These are phyloP conservation scores for Mustela lutreola DNA, from an alignment of 2,113 vertebrate genomes.

Conservation along the genomic window DNA sequence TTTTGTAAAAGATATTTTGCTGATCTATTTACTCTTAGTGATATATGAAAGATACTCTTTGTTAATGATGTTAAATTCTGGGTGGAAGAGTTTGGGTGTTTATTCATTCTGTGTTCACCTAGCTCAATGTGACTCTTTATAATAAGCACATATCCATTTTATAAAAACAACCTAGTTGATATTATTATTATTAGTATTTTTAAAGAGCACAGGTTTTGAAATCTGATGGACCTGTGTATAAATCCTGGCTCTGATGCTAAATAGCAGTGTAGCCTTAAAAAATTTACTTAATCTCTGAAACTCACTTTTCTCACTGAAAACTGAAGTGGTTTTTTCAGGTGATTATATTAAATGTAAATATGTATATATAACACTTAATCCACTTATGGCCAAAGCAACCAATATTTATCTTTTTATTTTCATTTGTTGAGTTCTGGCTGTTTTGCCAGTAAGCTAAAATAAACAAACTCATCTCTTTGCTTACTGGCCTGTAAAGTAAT, in stretches of 20 bases:
- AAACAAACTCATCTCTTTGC: background rate
- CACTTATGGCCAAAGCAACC: background rate
- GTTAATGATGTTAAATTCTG: constrained; percentile 34
- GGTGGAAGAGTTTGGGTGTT: background rate
- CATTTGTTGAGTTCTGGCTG: background rate
- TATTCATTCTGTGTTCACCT: constrained; percentile 6
- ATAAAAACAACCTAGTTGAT: background rate
- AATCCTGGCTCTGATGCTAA: background rate
- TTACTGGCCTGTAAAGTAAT: background rate
- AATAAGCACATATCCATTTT: background rate
- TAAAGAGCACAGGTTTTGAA: background rate
- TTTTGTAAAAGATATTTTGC: background rate
- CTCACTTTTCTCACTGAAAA: background rate
- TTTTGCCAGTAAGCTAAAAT: background rate
- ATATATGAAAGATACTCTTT: constrained; percentile 31
- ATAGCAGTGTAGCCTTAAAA: background rate
- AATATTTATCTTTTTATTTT: background rate
- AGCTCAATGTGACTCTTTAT: background rate
- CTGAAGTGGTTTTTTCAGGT: background rate
- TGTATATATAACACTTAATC: background rate
- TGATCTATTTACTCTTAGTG: background rate
- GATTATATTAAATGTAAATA: background rate
- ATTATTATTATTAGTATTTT: constrained; percentile 19
- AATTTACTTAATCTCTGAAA: background rate
- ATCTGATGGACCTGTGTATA: background rate